These are phyloP conservation scores for Hypocryptadius cinnamomeus DNA, from an alignment of 2,113 vertebrate species.

Conservation along the genomic window DNA sequence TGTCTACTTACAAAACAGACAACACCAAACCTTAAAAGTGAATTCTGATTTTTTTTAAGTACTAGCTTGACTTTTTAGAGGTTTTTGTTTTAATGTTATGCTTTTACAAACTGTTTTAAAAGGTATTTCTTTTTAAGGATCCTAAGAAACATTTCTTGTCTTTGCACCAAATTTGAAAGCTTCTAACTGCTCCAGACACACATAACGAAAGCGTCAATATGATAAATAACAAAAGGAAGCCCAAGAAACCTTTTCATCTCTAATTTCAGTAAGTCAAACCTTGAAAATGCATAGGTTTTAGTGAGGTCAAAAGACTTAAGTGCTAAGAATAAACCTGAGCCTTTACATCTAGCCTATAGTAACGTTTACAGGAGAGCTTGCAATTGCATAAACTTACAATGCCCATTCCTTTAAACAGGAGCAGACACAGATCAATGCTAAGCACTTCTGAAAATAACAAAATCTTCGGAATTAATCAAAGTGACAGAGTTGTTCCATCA, in stretches of 20 bases:
- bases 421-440: background rate
- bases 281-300: background rate
- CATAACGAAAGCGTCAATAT: background rate
- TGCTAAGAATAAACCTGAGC: background rate
- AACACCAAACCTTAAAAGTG: background rate
- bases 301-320: background rate
- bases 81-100: background rate
- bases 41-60: background rate
- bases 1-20: background rate
- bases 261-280: background rate
- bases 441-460: background rate
- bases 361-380: background rate
- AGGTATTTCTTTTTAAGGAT: background rate
- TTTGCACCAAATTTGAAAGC: background rate
- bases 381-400: background rate
- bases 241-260: background rate
- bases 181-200: background rate
- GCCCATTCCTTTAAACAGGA: background rate
- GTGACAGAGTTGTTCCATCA: background rate
- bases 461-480: background rate
- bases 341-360: background rate
- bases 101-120: background rate
- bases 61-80: background rate
- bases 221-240: background rate
- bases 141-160: background rate